Percentiles rank a stretch among this genome's conserved stretches.
phyloP scores from a whole-genome alignment of 2,113 vertebrate genomes.

The Colossoma macropomum region DNA sequence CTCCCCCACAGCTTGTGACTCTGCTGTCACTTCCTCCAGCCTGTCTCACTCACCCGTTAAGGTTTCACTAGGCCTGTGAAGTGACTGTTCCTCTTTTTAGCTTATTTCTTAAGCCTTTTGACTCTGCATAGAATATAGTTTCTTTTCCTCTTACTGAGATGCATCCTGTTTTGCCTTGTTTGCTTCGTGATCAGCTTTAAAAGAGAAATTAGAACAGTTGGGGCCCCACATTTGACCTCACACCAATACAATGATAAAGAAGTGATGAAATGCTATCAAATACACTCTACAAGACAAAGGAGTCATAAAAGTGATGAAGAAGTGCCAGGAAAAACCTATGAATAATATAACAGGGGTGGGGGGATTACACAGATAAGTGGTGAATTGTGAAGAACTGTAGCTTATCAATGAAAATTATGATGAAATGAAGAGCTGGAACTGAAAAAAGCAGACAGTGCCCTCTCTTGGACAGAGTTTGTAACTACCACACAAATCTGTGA shows the following conservation, averaged over 20 bases:
- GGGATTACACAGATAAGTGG: not conserved
- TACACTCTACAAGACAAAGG: not conserved
- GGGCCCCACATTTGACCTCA: not conserved
- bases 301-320: not conserved
- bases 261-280: not conserved
- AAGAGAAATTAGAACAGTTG: not conserved
- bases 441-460: not conserved
- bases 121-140: conserved; percentile 32
- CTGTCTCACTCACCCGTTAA: conserved; percentile 5
- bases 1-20: conserved; percentile 26
- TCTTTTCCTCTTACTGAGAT: conserved; percentile 49
- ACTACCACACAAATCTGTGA: not conserved
- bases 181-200: not conserved
- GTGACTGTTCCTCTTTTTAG: conserved; percentile 44
- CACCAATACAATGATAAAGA: not conserved
- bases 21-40: conserved; percentile 54
- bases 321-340: not conserved
- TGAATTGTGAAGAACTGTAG: not conserved
- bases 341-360: not conserved
- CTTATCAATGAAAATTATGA: not conserved
- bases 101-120: conserved; percentile 40
- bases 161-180: conserved; percentile 11
- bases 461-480: not conserved
- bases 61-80: conserved; percentile 33
- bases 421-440: not conserved